Evolutionary conservation across 2,888 invertebrate genomes (phyloP), one percentile per base, ranked within the genome.

Genomic region (Lithophane ornitopus): DNA sequence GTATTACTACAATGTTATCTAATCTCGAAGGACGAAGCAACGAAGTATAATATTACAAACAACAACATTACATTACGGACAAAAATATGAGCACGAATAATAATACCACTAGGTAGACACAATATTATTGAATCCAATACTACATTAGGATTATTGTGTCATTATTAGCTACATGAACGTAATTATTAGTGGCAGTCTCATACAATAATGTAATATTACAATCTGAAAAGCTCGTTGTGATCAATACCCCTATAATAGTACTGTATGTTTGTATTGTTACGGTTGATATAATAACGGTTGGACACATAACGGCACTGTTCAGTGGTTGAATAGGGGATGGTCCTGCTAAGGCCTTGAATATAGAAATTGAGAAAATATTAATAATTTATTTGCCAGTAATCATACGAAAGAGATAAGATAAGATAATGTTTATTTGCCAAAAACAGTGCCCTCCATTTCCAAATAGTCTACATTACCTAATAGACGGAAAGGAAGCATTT

Each of bases 211-310:
- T 7, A 34, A n/a, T 16, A n/a, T 62, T 11, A 54, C 12, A 26
- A 72, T 62, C 44, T 44, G 61, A 73, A 44, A 7, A 44, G n/a
- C 14, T 62, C n/a, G 34, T 52, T 54, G 16, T 61, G 41, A 44
- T 61, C 3, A 41, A 70, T 73, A 12, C n/a, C 11, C 3, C 8
- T 44, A 0, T 58, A 9, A 65, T 26, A 44, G 34, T n/a, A 28
- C 26, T 46, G 34, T 44, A 0, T 12, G 54, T n/a, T 39, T 39
- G 11, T 26, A 4, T 4, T 16, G 16, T 46, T 44, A 22, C 6
- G 9, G 9, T 49, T 41, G 2, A 12, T 59, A n/a, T 14, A 44
- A 44, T 41, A n/a, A n/a, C n/a, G n/a, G n/a, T n/a, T n/a, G 19
- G 9, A 19, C 22, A 73, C n/a, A 58, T 19, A 58, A 14, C 3